Evolutionary conservation across 2,888 invertebrate genomes (phyloP).

Genomic region (Koerneria pararmatus): DNA sequence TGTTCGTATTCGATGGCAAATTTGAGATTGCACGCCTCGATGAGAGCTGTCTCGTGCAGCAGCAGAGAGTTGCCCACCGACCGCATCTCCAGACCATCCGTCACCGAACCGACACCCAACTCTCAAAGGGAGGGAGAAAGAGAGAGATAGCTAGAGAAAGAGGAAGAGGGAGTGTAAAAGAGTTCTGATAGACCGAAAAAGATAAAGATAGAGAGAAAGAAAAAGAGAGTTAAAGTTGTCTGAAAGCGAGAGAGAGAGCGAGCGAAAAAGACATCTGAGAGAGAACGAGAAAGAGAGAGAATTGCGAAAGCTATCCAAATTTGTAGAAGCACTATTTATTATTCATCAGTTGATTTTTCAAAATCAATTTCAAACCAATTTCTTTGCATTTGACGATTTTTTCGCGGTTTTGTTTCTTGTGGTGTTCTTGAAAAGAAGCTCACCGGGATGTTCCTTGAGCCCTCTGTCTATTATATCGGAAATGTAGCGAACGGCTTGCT

Average conservation of each 20-base stretch:
- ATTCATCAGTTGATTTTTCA: too few relatives aligned
- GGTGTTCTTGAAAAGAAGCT: not conserved
- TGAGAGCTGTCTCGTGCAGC: constrained; percentile 88
- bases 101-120: constrained; percentile 75
- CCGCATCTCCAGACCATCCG: constrained; percentile 76
- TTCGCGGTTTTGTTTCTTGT: too few relatives aligned
- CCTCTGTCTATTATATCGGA: constrained; percentile 91
- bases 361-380: too few relatives aligned
- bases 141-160: not conserved
- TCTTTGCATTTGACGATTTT: too few relatives aligned
- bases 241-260: not conserved
- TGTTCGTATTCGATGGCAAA: constrained; percentile 95
- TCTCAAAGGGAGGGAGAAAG: constrained; percentile 26
- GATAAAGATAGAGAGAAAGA: not conserved
- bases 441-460: constrained; percentile 83
- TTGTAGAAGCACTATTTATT: not conserved
- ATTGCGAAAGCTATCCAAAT: not conserved
- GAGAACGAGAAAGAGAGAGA: not conserved
- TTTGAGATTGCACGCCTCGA: constrained; percentile 96
- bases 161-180: not conserved
- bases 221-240: too few relatives aligned
- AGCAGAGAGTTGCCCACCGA: constrained; percentile 92
- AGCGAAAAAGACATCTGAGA: not conserved
- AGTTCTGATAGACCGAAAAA: not conserved
- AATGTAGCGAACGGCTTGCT: constrained; percentile 84